These are phyloP conservation scores for Cephus runcator DNA, from an alignment of 2,888 invertebrate genomes.

Conservation along the genomic window DNA sequence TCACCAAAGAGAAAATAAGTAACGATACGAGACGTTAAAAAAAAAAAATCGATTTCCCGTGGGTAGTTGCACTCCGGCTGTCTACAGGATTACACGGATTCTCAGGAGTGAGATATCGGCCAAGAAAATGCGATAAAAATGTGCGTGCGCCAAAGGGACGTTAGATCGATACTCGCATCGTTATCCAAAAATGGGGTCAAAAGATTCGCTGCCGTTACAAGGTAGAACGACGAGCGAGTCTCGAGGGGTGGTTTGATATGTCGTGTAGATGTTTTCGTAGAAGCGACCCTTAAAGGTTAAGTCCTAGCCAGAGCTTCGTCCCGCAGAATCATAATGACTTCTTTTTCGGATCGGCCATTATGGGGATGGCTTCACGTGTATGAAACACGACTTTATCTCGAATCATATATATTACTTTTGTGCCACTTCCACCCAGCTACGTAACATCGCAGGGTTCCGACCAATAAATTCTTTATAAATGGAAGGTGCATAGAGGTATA, in stretches of 20 bases:
- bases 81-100: neutral
- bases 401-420: neutral
- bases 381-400: neutral
- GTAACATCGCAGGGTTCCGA: neutral
- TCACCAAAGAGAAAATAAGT: neutral
- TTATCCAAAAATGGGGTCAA: constrained; percentile 25
- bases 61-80: neutral
- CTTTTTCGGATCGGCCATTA: neutral
- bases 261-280: neutral
- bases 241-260: constrained; percentile 6
- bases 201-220: constrained; percentile 24
- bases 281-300: neutral
- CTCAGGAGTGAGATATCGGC: neutral
- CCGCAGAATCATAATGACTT: neutral
- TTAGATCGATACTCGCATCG: constrained; percentile 29
- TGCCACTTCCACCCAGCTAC: neutral
- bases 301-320: neutral
- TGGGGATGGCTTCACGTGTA: neutral
- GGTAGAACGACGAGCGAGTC: constrained; percentile 9
- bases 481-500: neutral
- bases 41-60: neutral
- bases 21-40: neutral
- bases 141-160: neutral
- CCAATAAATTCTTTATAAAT: neutral
- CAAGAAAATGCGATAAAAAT: neutral